Percentiles rank a stretch among this genome's conserved stretches.
Conservation (phyloP, 2,113 vertebrate species). For the Athene noctua region DNA sequence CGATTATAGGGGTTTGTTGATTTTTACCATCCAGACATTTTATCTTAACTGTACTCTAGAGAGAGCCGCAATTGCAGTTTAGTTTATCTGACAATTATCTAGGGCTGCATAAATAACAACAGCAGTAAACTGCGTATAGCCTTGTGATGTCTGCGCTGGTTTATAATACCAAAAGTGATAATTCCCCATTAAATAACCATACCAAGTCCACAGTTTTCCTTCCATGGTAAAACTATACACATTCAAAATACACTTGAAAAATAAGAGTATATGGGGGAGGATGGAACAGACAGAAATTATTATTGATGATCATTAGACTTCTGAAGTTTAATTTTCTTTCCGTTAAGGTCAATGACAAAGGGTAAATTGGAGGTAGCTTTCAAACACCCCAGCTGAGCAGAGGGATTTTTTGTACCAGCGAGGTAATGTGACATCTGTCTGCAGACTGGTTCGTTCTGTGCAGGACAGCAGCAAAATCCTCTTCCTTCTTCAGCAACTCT, state of each 20-base stretch:
- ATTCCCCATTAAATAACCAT: background rate
- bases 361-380: background rate
- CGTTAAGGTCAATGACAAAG: background rate
- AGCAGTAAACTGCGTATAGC: background rate
- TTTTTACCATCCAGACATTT: background rate
- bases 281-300: background rate
- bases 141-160: background rate
- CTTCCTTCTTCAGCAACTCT: background rate
- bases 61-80: background rate
- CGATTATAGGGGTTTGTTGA: background rate
- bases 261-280: background rate
- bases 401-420: background rate
- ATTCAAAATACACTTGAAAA: background rate
- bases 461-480: background rate
- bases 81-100: background rate
- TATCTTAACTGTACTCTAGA: background rate
- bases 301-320: background rate
- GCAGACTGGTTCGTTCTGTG: background rate
- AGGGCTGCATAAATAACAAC: background rate
- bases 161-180: background rate
- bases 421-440: background rate
- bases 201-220: background rate
- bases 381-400: background rate
- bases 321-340: background rate
- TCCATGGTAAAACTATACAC: background rate